These are phyloP conservation scores for Puffinus mauretanicus DNA, from an alignment of 2,113 vertebrate genomes.

Conservation along the genomic window DNA sequence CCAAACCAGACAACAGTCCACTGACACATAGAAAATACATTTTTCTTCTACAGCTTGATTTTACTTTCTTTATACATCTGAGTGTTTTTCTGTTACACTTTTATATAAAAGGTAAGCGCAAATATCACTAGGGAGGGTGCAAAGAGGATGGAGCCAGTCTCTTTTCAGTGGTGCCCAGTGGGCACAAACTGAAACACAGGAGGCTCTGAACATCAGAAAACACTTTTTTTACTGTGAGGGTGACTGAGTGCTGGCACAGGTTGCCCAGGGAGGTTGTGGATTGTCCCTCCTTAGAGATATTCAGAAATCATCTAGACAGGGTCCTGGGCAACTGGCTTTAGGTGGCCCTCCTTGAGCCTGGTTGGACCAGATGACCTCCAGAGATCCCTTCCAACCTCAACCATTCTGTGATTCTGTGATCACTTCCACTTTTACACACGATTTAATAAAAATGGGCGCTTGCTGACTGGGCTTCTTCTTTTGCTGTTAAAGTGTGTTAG, in stretches of 20 bases:
- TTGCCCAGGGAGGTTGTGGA: background rate
- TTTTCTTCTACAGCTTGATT: background rate
- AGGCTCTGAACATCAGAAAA: background rate
- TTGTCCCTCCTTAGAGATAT: background rate
- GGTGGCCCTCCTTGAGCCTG: background rate
- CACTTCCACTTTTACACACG: background rate
- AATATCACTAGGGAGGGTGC: background rate
- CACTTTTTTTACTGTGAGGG: too few species aligned
- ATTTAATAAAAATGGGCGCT: background rate
- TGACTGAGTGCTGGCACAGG: too few species aligned
- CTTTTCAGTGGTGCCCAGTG: background rate
- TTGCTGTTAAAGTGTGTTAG: background rate
- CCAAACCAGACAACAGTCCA: background rate
- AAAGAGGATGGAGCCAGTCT: background rate
- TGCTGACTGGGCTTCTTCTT: background rate
- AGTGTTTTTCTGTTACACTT: background rate
- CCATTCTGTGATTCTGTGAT: background rate
- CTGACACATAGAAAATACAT: background rate
- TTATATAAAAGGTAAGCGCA: background rate
- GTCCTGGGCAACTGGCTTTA: background rate
- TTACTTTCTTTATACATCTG: background rate
- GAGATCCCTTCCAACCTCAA: background rate
- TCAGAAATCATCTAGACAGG: background rate
- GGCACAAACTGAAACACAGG: background rate
- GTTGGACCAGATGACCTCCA: background rate